Percentiles rank a stretch among this genome's conserved stretches.
Evolutionary conservation across 1,140 invertebrate genomes (phyloP).

Genomic region (Campoletis sonorensis): DNA sequence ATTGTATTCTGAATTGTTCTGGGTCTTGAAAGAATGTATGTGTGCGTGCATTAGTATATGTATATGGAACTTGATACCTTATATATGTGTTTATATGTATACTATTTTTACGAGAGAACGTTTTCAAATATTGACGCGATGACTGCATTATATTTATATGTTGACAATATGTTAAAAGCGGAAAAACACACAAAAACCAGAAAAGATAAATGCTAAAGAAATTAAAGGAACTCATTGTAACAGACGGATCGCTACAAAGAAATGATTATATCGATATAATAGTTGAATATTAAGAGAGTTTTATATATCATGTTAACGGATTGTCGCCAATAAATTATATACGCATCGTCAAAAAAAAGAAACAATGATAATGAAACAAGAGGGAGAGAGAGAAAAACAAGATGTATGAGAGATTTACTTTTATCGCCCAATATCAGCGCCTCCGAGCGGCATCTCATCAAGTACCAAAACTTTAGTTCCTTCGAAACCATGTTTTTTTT

Average conservation of each 20-base stretch:
- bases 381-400: conserved; percentile 10
- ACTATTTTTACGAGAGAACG: neutral
- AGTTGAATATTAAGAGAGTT: conserved; percentile 72
- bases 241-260: conserved; percentile 33
- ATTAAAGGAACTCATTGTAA: too few species aligned
- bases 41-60: too few species aligned
- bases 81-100: too few species aligned
- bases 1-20: too few species aligned
- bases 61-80: too few species aligned
- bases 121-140: conserved; percentile 65
- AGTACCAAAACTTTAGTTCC: conserved; percentile 56
- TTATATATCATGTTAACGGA: conserved; percentile 74
- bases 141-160: conserved; percentile 73
- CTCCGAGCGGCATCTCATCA: conserved; percentile 9
- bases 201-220: too few species aligned
- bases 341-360: conserved; percentile 31
- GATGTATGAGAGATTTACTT: neutral
- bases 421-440: conserved; percentile 11
- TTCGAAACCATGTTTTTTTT: conserved; percentile 59
- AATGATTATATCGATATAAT: conserved; percentile 58
- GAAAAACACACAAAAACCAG: neutral
- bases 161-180: conserved; percentile 66
- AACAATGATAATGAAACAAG: neutral
- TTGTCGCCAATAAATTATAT: conserved; percentile 37
- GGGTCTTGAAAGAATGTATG: too few species aligned